These are phyloP conservation scores for Eupithecia abbreviata DNA, from an alignment of 2,888 invertebrate genomes.

Conservation along the genomic window DNA sequence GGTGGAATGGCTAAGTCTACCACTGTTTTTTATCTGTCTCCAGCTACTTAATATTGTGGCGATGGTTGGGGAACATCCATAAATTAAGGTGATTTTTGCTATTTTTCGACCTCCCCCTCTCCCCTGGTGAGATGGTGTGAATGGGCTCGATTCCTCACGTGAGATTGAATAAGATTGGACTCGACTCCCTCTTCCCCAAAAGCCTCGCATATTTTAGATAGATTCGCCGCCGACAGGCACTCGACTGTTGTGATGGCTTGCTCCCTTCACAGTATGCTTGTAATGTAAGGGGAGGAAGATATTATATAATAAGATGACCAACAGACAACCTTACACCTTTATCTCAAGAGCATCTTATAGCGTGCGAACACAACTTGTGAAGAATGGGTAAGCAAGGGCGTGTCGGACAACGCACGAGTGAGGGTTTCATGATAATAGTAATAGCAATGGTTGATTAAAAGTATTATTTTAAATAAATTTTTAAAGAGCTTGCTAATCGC, in stretches of 20 bases:
- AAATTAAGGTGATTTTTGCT: too few species aligned
- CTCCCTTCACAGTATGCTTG: neutral
- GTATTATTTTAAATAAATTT: neutral
- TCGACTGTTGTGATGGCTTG: neutral
- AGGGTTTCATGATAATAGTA: neutral
- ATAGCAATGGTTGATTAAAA: neutral
- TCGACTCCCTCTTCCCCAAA: too few species aligned
- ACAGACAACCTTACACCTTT: neutral
- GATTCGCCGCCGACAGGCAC: neutral
- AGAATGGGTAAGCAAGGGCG: neutral
- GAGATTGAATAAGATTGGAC: too few species aligned
- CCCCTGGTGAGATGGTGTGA: too few species aligned
- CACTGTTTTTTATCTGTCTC: neutral
- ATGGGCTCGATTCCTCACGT: too few species aligned
- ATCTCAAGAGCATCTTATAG: neutral
- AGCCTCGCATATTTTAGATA: too few species aligned
- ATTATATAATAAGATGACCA: neutral
- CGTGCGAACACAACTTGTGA: neutral
- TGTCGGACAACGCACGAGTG: neutral
- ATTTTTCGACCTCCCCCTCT: too few species aligned
- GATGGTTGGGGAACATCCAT: too few species aligned
- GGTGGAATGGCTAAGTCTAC: neutral
- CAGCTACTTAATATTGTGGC: neutral
- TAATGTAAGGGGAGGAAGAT: neutral
- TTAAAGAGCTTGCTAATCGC: neutral